Conservation (phyloP, 2,113 vertebrate genomes). For the Nothoprocta pentlandii region DNA sequence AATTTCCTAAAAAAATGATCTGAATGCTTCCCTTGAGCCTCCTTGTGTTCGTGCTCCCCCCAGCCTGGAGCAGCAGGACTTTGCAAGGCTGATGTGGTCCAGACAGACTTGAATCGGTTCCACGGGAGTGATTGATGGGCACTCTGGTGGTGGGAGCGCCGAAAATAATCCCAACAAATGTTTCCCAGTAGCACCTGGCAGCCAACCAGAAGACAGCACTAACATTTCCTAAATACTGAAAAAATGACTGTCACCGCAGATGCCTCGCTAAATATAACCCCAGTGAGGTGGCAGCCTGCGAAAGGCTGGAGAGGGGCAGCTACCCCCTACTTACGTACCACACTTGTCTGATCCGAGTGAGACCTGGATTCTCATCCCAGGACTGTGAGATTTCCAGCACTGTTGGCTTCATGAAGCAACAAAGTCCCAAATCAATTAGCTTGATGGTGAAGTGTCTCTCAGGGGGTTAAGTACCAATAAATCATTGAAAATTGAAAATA, state of each 20-base stretch:
- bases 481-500: neutral
- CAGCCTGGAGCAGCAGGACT: neutral
- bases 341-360: neutral
- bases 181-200: slow-evolving; percentile 78
- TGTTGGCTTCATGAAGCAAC: neutral
- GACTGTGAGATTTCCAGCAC: neutral
- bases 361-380: neutral
- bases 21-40: slow-evolving; percentile 32
- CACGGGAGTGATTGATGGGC: slow-evolving; percentile 65
- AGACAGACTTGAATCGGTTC: slow-evolving; percentile 26
- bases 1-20: slow-evolving; percentile 36
- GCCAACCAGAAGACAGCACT: slow-evolving; percentile 74
- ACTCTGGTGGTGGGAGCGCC: slow-evolving; percentile 51
- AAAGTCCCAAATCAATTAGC: neutral
- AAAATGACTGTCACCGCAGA: slow-evolving; percentile 75
- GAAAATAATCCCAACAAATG: slow-evolving; percentile 81
- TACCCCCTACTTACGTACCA: neutral
- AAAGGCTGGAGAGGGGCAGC: slow-evolving; percentile 47
- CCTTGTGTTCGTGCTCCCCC: neutral
- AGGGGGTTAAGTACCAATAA: neutral
- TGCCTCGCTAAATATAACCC: slow-evolving; percentile 74
- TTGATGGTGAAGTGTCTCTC: neutral
- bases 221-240: slow-evolving; percentile 77
- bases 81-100: neutral
- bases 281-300: slow-evolving; percentile 47